These are phyloP conservation scores for Beris chalybata DNA, from an alignment of 2,888 invertebrate species.

Conservation along the genomic window DNA sequence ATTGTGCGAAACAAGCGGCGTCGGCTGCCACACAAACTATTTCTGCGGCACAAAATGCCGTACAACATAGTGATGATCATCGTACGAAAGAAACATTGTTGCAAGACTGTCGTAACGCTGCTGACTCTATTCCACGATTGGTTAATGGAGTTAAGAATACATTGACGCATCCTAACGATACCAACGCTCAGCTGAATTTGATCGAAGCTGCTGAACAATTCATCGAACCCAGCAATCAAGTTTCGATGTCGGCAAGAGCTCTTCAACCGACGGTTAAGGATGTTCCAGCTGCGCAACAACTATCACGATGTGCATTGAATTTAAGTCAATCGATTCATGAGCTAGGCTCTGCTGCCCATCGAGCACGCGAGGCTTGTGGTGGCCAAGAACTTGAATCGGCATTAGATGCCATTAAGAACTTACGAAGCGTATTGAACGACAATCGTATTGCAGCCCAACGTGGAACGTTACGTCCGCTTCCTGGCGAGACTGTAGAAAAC, in stretches of 20 bases:
- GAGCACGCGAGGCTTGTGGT: constrained; percentile 77
- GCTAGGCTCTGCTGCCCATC: constrained; percentile 63
- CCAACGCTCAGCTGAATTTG: constrained; percentile 75
- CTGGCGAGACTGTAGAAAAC: constrained; percentile 74
- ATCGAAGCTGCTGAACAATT: constrained; percentile 84
- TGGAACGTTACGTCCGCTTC: constrained; percentile 75
- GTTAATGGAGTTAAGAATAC: constrained; percentile 78
- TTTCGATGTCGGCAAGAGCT: constrained; percentile 75
- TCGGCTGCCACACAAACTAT: constrained; percentile 90
- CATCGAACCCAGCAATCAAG: constrained; percentile 72
- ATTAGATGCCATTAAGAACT: constrained; percentile 74
- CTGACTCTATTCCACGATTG: constrained; percentile 77
- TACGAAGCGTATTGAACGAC: constrained; percentile 81
- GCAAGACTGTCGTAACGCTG: constrained; percentile 72
- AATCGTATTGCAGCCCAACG: constrained; percentile 74
- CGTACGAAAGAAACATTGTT: constrained; percentile 69
- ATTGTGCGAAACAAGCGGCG: constrained; percentile 82
- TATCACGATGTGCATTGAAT: constrained; percentile 57
- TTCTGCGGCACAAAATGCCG: constrained; percentile 82
- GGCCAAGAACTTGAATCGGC: constrained; percentile 86
- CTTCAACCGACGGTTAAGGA: constrained; percentile 82
- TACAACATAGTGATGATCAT: constrained; percentile 64
- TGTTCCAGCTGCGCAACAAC: constrained; percentile 73
- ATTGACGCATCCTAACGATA: constrained; percentile 68
- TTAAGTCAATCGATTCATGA: constrained; percentile 55